Evolutionary conservation across 1,140 invertebrate genomes (phyloP).

Genomic region (Periplaneta americana): DNA sequence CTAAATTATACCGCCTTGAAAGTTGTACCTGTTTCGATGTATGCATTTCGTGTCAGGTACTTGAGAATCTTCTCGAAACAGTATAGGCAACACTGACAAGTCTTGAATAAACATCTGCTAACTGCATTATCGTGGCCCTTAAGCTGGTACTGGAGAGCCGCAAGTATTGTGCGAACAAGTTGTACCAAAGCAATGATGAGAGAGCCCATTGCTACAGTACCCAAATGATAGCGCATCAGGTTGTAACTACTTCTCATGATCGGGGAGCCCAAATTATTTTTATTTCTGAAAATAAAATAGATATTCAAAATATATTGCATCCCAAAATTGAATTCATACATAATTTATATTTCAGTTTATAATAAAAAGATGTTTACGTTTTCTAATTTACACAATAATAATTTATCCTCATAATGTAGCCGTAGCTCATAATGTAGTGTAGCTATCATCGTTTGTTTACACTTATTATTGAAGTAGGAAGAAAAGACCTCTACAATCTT

Average conservation of each 20-base stretch:
- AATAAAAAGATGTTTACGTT: no score
- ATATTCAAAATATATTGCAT: not conserved
- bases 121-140: constrained; percentile 38
- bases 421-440: no score
- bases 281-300: constrained; percentile 50
- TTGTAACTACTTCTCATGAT: constrained; percentile 49
- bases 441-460: no score
- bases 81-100: constrained; percentile 67
- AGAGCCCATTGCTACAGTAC: constrained; percentile 70
- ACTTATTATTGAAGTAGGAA: no score
- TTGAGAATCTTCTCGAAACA: constrained; percentile 69
- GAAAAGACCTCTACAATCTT: no score
- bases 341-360: no score
- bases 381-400: no score
- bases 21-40: constrained; percentile 69
- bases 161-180: constrained; percentile 52
- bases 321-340: no score
- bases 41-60: constrained; percentile 70
- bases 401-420: no score
- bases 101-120: constrained; percentile 41
- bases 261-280: constrained; percentile 50
- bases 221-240: constrained; percentile 64
- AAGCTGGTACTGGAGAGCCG: constrained; percentile 34
- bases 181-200: constrained; percentile 66
- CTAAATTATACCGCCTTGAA: no score